Conservation (phyloP, 2,113 vertebrate genomes). For the Euleptes europaea region DNA sequence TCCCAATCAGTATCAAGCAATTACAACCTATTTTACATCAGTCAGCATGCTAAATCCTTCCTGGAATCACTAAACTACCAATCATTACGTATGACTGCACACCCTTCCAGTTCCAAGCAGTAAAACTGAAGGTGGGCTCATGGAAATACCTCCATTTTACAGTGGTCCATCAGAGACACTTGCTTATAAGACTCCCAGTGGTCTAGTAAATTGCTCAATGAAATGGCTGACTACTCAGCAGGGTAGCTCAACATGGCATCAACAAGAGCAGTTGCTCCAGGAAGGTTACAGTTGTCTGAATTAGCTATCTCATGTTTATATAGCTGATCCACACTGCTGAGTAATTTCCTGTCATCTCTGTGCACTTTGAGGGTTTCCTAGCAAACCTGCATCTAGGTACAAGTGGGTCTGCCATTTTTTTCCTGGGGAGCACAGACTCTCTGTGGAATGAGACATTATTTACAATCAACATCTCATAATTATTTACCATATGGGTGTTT, state of each 20-base stretch:
- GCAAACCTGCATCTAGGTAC: not conserved
- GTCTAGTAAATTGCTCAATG: not conserved
- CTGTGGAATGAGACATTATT: not conserved
- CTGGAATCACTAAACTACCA: slow-evolving; percentile 53
- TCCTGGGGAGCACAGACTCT: not conserved
- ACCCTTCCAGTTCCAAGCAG: slow-evolving; percentile 11
- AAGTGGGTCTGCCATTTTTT: not conserved
- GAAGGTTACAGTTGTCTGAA: not conserved
- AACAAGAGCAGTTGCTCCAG: no score
- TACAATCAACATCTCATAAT: not conserved
- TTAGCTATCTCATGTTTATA: not conserved
- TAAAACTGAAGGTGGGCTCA: not conserved
- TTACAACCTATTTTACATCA: slow-evolving; percentile 56
- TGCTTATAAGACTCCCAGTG: not conserved
- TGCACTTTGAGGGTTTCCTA: not conserved
- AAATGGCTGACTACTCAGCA: not conserved
- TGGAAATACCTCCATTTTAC: not conserved
- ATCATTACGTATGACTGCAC: slow-evolving; percentile 53
- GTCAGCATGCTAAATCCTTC: slow-evolving; percentile 43
- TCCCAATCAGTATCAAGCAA: slow-evolving; percentile 53
- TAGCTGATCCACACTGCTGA: not conserved
- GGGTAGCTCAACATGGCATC: not conserved
- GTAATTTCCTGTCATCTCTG: not conserved
- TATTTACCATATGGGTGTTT: not conserved
- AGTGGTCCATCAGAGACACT: not conserved